phyloP scores from a whole-genome alignment of 1,140 invertebrate genomes.

The Babylonia areolata region DNA sequence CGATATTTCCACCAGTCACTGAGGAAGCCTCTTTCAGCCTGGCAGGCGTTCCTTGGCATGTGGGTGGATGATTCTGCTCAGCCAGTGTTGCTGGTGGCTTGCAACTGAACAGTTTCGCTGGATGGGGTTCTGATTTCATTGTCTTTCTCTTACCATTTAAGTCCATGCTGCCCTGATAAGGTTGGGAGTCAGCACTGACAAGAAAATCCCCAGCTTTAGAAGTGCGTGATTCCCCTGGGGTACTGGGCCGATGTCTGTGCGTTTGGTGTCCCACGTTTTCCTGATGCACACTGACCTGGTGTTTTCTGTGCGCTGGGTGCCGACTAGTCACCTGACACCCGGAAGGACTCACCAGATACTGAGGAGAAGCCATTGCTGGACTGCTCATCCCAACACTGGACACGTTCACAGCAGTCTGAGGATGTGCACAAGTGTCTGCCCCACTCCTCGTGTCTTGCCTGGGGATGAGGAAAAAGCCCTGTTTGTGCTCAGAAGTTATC shows the following conservation, averaged over 20 bases:
- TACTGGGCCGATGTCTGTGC: neutral
- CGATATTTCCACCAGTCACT: neutral
- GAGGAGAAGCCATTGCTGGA: neutral
- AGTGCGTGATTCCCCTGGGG: neutral
- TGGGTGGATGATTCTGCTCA: neutral
- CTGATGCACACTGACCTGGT: neutral
- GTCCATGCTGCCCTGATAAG: neutral
- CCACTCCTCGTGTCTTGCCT: neutral
- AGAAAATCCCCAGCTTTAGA: neutral
- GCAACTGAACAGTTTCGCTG: neutral
- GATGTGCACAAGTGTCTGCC: neutral
- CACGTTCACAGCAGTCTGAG: neutral
- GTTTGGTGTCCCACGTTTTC: neutral
- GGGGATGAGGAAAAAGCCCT: conserved; percentile 8
- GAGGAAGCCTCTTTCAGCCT: neutral
- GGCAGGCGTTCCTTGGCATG: neutral
- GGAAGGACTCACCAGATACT: neutral
- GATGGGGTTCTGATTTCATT: neutral
- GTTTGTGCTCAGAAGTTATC: neutral
- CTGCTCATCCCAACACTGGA: neutral
- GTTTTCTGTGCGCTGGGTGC: neutral
- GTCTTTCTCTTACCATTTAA: neutral
- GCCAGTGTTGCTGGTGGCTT: neutral
- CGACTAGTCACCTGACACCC: neutral
- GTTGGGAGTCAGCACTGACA: neutral